Evolutionary conservation across 2,888 invertebrate species (phyloP).

Genomic region (Galerucella calmariensis): DNA sequence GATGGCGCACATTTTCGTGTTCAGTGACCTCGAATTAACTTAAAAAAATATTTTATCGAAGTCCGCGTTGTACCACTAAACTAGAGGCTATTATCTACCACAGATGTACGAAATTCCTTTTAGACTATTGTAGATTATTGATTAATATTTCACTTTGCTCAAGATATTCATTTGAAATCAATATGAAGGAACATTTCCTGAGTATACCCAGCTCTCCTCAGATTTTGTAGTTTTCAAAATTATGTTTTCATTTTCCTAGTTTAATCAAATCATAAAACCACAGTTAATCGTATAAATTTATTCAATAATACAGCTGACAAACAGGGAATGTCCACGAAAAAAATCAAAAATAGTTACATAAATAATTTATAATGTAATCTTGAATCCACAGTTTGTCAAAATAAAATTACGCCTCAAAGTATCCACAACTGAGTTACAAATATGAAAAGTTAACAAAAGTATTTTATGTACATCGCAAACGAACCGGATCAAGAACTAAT

Average conservation of each 20-base stretch:
- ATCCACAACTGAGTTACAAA: constrained; percentile 42
- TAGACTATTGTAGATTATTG: too few species aligned
- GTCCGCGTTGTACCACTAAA: too few species aligned
- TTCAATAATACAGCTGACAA: constrained; percentile 64
- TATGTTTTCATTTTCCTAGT: not conserved
- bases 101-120: too few species aligned
- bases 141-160: too few species aligned
- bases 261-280: constrained; percentile 17
- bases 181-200: too few species aligned
- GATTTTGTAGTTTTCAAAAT: too few species aligned
- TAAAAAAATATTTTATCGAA: too few species aligned
- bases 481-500: constrained; percentile 22
- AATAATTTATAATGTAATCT: constrained; percentile 43
- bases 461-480: constrained; percentile 36
- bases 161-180: too few species aligned
- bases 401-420: constrained; percentile 50
- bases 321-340: constrained; percentile 63
- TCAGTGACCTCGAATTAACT: too few species aligned
- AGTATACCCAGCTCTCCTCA: too few species aligned
- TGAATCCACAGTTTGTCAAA: constrained; percentile 56
- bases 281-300: constrained; percentile 62
- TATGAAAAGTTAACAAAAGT: constrained; percentile 42
- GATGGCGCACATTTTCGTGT: too few species aligned
- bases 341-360: constrained; percentile 49
- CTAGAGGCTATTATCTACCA: too few species aligned